These are phyloP conservation scores for Eptesicus fuscus DNA, from an alignment of 2,113 vertebrate genomes.

Conservation along the genomic window DNA sequence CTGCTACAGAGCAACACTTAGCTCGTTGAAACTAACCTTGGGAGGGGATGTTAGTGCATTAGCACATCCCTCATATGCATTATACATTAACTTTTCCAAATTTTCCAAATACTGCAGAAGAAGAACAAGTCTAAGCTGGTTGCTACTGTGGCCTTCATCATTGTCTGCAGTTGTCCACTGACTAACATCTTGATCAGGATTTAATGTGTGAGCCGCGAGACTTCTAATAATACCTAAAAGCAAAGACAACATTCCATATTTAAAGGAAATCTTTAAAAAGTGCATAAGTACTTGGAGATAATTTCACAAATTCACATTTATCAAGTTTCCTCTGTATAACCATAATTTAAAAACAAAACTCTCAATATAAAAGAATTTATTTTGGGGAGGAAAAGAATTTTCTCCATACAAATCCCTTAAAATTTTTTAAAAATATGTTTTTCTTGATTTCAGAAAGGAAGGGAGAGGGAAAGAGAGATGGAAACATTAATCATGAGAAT, in stretches of 20 bases:
- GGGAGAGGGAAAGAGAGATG: too few species aligned
- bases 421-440: background rate
- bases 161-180: constrained; percentile 94
- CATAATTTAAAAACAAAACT: background rate
- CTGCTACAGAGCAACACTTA: background rate
- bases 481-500: too few species aligned
- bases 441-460: too few species aligned
- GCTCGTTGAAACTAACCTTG: constrained; percentile 86
- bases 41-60: constrained; percentile 96
- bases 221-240: constrained; percentile 94
- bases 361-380: background rate
- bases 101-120: constrained; percentile 97
- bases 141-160: constrained; percentile 94
- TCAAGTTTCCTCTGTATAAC: background rate
- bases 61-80: constrained; percentile 97
- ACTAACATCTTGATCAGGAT: constrained; percentile 94
- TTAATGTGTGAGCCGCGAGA: constrained; percentile 94
- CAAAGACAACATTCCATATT: constrained; percentile 27
- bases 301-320: constrained; percentile 24
- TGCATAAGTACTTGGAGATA: background rate
- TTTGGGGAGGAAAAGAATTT: background rate
- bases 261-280: background rate
- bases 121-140: constrained; percentile 94
- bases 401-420: background rate
- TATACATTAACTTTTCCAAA: constrained; percentile 99